Conservation (phyloP, 92 coral and sea anemone genomes). For the Zoanthus sansibaricus region DNA sequence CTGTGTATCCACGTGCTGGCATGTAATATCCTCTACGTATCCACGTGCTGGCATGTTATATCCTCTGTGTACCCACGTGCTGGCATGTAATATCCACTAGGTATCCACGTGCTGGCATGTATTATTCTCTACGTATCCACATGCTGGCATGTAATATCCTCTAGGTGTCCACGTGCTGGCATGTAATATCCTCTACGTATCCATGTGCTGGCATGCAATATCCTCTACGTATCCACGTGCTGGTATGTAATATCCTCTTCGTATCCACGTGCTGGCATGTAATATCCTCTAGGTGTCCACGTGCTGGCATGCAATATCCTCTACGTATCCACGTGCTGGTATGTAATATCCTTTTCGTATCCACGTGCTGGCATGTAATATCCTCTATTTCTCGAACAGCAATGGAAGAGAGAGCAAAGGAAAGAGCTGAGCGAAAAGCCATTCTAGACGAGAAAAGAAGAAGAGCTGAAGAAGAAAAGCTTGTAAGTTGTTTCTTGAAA, state of each 20-base stretch:
- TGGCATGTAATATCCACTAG: neutral
- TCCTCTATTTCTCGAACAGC: constrained; percentile 59
- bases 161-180: neutral
- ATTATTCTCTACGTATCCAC: neutral
- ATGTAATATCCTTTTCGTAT: neutral
- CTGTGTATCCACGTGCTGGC: neutral
- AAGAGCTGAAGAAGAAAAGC: constrained; percentile 89
- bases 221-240: neutral
- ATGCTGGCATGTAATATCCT: neutral
- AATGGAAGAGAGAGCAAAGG: constrained; percentile 96
- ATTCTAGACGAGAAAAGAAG: constrained; percentile 82
- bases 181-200: neutral
- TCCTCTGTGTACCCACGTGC: neutral
- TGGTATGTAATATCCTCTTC: neutral
- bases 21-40: neutral
- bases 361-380: neutral
- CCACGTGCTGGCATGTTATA: neutral
- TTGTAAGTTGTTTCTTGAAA: constrained; percentile 57
- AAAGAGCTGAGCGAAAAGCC: constrained; percentile 81
- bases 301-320: neutral
- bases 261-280: neutral
- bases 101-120: neutral
- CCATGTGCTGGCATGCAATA: neutral
- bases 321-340: neutral
- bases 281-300: neutral